Evolutionary conservation across 2,113 vertebrate genomes (phyloP).

Genomic region (Microcebus tavaratra): DNA sequence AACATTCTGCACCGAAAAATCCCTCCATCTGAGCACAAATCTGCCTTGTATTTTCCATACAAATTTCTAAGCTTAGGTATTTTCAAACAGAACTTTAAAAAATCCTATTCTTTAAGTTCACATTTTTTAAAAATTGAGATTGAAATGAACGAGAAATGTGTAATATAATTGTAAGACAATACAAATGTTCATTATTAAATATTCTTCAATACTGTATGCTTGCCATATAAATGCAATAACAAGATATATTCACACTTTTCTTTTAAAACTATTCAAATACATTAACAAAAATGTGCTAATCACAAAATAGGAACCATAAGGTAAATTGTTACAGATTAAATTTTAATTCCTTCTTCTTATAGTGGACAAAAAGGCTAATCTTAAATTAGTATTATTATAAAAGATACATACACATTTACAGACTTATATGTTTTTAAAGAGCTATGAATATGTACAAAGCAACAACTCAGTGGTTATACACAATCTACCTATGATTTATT

Average conservation of each 20-base stretch:
- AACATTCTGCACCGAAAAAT: constrained; percentile 29
- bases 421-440: neutral
- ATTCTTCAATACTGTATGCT: neutral
- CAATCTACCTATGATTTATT: neutral
- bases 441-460: neutral
- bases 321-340: neutral
- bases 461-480: neutral
- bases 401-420: neutral
- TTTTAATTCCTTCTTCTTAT: neutral
- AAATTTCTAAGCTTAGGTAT: neutral
- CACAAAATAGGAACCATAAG: neutral
- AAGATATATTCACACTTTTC: neutral
- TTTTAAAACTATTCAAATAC: neutral
- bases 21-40: neutral
- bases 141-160: neutral
- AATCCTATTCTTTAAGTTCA: neutral
- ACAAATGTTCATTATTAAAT: neutral
- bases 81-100: neutral
- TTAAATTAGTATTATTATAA: neutral
- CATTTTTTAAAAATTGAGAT: neutral
- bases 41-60: neutral
- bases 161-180: neutral
- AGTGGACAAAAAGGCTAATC: neutral
- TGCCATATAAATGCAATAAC: neutral
- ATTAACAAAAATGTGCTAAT: neutral